Base-by-base conservation (phyloP, 1,140 invertebrate genomes). In the Drosophila tsacasi region DNA sequence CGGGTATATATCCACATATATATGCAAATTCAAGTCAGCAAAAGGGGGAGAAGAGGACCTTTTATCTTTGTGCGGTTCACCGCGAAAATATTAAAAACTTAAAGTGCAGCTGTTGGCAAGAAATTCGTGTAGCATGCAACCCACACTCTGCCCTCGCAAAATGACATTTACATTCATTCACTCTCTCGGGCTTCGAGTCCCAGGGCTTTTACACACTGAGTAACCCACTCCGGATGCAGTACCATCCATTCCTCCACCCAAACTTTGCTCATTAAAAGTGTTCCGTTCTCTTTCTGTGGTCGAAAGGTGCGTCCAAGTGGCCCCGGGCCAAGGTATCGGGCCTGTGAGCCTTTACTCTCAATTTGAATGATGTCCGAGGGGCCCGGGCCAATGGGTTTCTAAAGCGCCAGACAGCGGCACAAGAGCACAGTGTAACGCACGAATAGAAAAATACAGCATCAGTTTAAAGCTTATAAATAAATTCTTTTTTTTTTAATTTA, bases 191-290 rank as follows among this genome's bases (percentile, higher is more conserved):
- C 19, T 42, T 15, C 54, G 8, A 10, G 23, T 27, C 62, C 57
- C 37, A 32, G 30, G 42, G n/a, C 19, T 35, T 65, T 35, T 30
- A 52, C 47, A 72, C 32, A 25, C 40, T 72, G 35, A 59, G 42
- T 72, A 61, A 60, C 44, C 35, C 50, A 42, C 39, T 46, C 42
- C 27, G 46, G 61, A 68, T 64, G 40, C 49, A 61, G 54, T 44
- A 32, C 46, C 15, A 42, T 54, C 66, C 54, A 67, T 68, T 65
- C 59, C 77, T 74, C 79, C 19, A 35, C 44, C 35, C 39, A 47
- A 58, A 78, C 54, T 73, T 81, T 74, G 63, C 77, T 80, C 80
- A 89, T 87, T 83, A 80, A 89, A 80, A 69, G 50, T 40, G 47
- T 23, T 15, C 27, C n/a, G 30, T 10, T 32, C 47, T 15, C 47